Evolutionary conservation across 2,888 invertebrate species (phyloP), one percentile per base, ranked within the genome.

Genomic region (Chymomyza amoena): DNA sequence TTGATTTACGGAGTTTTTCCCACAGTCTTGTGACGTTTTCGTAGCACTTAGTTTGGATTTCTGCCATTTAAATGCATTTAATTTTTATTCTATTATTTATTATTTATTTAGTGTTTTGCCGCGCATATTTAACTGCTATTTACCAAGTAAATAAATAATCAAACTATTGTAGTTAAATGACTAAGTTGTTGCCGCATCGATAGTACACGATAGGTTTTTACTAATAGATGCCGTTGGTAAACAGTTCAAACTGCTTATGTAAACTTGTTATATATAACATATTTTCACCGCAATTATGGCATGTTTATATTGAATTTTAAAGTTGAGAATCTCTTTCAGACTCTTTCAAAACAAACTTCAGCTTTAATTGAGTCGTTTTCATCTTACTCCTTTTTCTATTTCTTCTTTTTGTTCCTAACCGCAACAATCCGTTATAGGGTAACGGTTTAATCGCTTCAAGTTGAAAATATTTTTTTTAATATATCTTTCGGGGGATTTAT

Each of bases 121-220:
- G 76, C 73, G 61, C 71, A 76, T 57, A 78, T 78, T 75, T 66
- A 79, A 79, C 81, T 79, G 64, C 60, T 79, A 81, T 79, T 81
- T 81, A 73, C 56, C 61, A 66, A 74, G 67, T 77, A 82, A 82
- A 87, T 73, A 81, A 63, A 50, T 69, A 77, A 79, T 75, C 77
- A 80, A 70, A 67, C 69, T 25, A 32, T 32, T 32, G 32, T 32
- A 65, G 60, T 52, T 61, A 60, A 66, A 36, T 68, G 39, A 45
- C 39, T 45, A 45, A 45, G 13, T 45, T 13, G 39, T 13, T 45
- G 39, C 39, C 39, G 39, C 39, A 45, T n/a, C n/a, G n/a, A 13
- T 13, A 45, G 13, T 45, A 13, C 39, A 45, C 39, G 13, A 0
- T 3, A 36, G 9, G 13, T 13, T 1, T 2, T 45, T 13, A 45